Evolutionary conservation across 2,797 vertebrate species (phyloP), one percentile per base, ranked within the genome.

Genomic region (Microchirus variegatus): DNA sequence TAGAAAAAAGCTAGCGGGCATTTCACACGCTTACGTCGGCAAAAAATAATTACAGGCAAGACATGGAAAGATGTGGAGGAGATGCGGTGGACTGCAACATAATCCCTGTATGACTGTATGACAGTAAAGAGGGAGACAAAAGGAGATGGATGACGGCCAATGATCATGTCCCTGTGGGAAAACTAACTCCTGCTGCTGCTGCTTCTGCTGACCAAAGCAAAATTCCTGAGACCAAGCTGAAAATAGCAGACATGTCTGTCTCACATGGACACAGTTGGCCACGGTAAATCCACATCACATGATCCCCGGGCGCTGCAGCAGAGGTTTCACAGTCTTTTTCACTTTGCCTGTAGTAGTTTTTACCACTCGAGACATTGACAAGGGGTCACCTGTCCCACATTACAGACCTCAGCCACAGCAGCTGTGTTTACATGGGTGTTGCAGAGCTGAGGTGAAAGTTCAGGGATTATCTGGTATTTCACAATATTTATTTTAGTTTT

Each of bases 141-240:
- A 40, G 69, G 69, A 55, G 52, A 69, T 37, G 38, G 57, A 46
- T 19, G 38, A 38, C 48, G n/a, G 48, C 31, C 46, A 53, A 11
- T 18, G n/a, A n/a, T n/a, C 17, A 59, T 19, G 45, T 66, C 59
- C 40, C n/a, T 4, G 35, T 52, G 68, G 58, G 49, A 67, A 78
- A 79, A 77, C 46, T 59, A 69, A 73, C 64, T 47, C 62, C 73
- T 59, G 67, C 61, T 53, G 57, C 55, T 60, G 62, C 73, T 59
- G 67, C 61, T 53, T 54, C 55, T 60, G 62, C 82, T 83, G 73
- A 87, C 74, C 37, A 52, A 56, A 59, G 75, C 65, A 53, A 77
- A 53, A 84, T 78, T 83, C 78, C 70, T 45, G 55, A 53, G 16
- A 55, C 58, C 43, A 77, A 44, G 51, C 52, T 80, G 73, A 35